Percentiles rank a stretch among this genome's conserved stretches.
phyloP scores from a whole-genome alignment of 2,113 vertebrate genomes.

The Rhineura floridana region DNA sequence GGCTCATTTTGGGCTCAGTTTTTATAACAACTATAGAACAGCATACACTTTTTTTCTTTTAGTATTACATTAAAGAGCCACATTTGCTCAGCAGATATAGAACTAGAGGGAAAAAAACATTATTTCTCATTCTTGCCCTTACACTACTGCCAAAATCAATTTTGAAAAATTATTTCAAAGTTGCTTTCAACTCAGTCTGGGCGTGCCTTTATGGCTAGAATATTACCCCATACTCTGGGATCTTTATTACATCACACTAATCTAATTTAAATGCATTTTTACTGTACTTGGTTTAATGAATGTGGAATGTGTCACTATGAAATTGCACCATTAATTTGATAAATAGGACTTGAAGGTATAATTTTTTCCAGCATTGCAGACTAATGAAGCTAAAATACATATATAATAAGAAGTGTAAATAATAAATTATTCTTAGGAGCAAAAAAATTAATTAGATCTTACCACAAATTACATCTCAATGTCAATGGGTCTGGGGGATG shows the following conservation, averaged over 20 bases:
- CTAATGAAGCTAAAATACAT: constrained; percentile 91
- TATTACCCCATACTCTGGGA: constrained; percentile 72
- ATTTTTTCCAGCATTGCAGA: constrained; percentile 88
- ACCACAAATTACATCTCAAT: constrained; percentile 83
- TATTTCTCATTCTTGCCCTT: constrained; percentile 53
- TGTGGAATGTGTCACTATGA: constrained; percentile 88
- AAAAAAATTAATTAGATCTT: constrained; percentile 88
- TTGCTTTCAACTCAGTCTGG: constrained; percentile 71
- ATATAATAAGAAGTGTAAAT: constrained; percentile 90
- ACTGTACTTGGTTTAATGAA: constrained; percentile 88
- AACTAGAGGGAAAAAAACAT: neutral
- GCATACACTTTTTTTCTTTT: neutral
- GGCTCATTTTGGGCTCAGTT: neutral
- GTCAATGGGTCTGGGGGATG: constrained; percentile 66
- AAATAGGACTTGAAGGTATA: constrained; percentile 90
- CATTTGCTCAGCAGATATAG: neutral
- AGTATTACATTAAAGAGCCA: neutral
- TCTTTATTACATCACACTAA: constrained; percentile 88
- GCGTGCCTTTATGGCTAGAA: constrained; percentile 77
- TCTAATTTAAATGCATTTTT: constrained; percentile 88
- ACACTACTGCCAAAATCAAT: constrained; percentile 72
- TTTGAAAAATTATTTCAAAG: constrained; percentile 73
- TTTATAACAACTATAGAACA: accelerated
- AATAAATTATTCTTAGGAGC: constrained; percentile 89
- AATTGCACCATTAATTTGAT: constrained; percentile 90